A percentile compares a stretch with the other conserved stretches of the same genome.
phyloP scores from a whole-genome alignment of 1,140 invertebrate genomes.

The Amyelois transitella region DNA sequence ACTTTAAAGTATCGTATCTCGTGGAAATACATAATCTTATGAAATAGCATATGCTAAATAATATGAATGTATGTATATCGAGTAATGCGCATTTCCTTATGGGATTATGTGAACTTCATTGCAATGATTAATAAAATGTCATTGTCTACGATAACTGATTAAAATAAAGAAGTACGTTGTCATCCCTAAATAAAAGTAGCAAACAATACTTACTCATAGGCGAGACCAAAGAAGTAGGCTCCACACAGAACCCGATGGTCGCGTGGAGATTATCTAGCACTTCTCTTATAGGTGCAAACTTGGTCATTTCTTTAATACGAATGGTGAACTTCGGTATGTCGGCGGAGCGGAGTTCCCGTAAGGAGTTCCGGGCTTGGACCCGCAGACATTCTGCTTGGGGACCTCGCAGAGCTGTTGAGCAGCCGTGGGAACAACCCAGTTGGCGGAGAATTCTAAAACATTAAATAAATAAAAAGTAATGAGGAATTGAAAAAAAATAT shows the following conservation, averaged over 20 bases:
- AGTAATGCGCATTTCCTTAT: too few relatives aligned
- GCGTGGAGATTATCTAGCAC: slow-evolving; percentile 96
- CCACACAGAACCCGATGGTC: slow-evolving; percentile 95
- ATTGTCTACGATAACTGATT: too few relatives aligned
- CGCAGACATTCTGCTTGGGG: slow-evolving; percentile 92
- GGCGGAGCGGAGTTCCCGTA: slow-evolving; percentile 83
- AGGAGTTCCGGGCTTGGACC: slow-evolving; percentile 89
- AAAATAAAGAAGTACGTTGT: too few relatives aligned
- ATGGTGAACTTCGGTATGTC: slow-evolving; percentile 83
- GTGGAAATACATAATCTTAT: too few relatives aligned
- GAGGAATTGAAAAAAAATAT: too few relatives aligned
- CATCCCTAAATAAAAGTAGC: too few relatives aligned
- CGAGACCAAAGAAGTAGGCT: slow-evolving; percentile 87
- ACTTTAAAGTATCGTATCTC: too few relatives aligned
- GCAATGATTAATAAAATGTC: too few relatives aligned
- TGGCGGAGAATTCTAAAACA: slow-evolving; percentile 90
- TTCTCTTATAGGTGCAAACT: slow-evolving; percentile 83
- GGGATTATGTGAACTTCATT: too few relatives aligned
- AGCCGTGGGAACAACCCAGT: slow-evolving; percentile 91
- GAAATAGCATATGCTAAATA: too few relatives aligned
- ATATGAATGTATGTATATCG: too few relatives aligned
- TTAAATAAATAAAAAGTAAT: too few relatives aligned
- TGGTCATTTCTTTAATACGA: slow-evolving; percentile 87
- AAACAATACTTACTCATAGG: slow-evolving; percentile 84
- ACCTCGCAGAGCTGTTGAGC: slow-evolving; percentile 86